phyloP scores from a whole-genome alignment of 2,888 invertebrate genomes.

The Gisinianus flammeolus region DNA sequence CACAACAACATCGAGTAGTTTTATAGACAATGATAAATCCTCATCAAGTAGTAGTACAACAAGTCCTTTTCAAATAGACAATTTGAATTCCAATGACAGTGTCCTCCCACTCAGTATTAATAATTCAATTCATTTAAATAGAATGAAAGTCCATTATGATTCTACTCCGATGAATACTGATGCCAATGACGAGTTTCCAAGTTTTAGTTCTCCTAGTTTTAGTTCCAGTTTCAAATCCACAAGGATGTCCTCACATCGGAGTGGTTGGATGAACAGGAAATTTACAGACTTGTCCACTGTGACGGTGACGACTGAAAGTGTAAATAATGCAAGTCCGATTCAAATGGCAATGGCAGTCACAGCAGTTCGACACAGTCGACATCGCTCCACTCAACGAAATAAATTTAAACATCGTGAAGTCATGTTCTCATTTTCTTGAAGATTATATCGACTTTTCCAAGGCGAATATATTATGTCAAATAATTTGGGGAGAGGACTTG shows the following conservation, averaged over 20 bases:
- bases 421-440: no score
- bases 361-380: slow-evolving; percentile 38
- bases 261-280: no score
- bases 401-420: slow-evolving; percentile 12
- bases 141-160: not conserved
- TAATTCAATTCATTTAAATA: no score
- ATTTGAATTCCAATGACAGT: no score
- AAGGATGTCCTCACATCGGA: not conserved
- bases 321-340: not conserved
- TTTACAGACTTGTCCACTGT: not conserved
- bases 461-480: no score
- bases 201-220: not conserved
- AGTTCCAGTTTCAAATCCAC: not conserved
- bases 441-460: no score
- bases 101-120: no score
- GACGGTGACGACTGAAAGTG: not conserved
- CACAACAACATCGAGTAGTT: no score
- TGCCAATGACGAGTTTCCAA: not conserved
- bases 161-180: not conserved
- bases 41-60: no score
- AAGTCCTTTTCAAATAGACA: no score
- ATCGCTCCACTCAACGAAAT: slow-evolving; percentile 30
- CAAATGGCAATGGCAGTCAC: slow-evolving; percentile 15
- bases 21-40: no score
- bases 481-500: no score